Conservation (phyloP, 1,140 invertebrate species). For the Drosophila miranda region DNA sequence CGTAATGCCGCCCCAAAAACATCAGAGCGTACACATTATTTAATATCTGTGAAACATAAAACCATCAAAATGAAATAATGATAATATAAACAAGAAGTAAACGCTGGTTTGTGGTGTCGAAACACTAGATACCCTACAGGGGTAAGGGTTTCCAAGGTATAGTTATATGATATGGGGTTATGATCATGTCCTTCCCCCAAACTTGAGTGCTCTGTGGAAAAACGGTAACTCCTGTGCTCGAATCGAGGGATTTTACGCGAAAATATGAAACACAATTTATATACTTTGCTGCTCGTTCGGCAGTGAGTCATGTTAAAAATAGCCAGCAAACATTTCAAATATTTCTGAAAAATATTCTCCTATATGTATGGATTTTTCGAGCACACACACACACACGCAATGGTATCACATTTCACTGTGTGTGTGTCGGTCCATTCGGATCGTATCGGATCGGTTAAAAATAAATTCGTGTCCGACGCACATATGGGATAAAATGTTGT, state of each 20-base stretch:
- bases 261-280: conserved; percentile 40
- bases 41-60: conserved; percentile 9
- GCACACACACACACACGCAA: conserved; percentile 12
- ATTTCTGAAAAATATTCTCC: conserved; percentile 38
- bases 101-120: too few species aligned
- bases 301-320: conserved; percentile 64
- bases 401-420: conserved; percentile 31
- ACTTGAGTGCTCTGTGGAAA: background rate
- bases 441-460: conserved; percentile 13
- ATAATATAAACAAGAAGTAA: background rate
- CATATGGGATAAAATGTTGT: conserved; percentile 8
- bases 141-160: too few species aligned
- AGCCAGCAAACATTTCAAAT: conserved; percentile 68
- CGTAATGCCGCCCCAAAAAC: background rate
- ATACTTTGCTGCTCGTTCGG: conserved; percentile 33
- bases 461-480: conserved; percentile 22
- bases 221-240: too few species aligned
- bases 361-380: conserved; percentile 16
- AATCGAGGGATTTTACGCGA: too few species aligned
- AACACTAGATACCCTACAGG: too few species aligned
- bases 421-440: conserved; percentile 16
- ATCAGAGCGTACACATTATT: conserved; percentile 11
- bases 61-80: background rate
- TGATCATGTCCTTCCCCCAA: background rate
- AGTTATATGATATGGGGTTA: background rate